Conservation (phyloP, 2,113 vertebrate genomes). For the Poeciliopsis retropinna region DNA sequence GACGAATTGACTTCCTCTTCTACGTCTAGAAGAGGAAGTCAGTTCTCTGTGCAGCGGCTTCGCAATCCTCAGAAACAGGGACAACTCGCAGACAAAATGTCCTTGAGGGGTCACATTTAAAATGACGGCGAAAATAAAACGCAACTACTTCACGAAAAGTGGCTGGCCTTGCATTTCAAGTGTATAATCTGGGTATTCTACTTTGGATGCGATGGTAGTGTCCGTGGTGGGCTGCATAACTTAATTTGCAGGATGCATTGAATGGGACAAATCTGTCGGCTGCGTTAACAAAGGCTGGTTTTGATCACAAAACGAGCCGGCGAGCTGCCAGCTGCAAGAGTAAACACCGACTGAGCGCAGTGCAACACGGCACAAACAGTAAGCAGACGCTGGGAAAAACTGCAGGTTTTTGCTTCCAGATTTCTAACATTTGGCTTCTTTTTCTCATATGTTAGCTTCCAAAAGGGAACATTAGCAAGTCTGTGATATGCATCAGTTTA, state of each 20-base stretch:
- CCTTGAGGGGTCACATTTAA: slow-evolving; percentile 2
- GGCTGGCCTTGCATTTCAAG: slow-evolving; percentile 7
- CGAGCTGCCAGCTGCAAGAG: background rate
- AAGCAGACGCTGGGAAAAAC: slow-evolving; percentile 1
- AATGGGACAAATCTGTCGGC: slow-evolving; percentile 29
- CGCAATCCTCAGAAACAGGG: background rate
- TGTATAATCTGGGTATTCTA: background rate
- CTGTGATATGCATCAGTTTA: background rate
- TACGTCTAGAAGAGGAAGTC: background rate
- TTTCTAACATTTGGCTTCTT: background rate
- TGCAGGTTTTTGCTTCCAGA: background rate
- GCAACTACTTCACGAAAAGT: slow-evolving; percentile 15
- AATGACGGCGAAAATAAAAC: background rate
- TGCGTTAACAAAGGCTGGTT: slow-evolving; percentile 2
- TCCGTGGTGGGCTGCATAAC: slow-evolving; percentile 33
- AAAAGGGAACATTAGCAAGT: background rate
- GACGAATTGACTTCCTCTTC: background rate
- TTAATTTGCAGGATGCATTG: slow-evolving; percentile 31
- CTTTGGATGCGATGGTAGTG: background rate
- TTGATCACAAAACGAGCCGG: background rate
- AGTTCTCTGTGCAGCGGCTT: background rate
- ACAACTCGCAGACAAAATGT: background rate
- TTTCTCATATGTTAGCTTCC: background rate
- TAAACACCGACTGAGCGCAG: background rate
- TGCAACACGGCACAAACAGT: slow-evolving; percentile 1